Evolutionary conservation across 1,140 invertebrate species (phyloP).

Genomic region (Saccostrea cuccullata): DNA sequence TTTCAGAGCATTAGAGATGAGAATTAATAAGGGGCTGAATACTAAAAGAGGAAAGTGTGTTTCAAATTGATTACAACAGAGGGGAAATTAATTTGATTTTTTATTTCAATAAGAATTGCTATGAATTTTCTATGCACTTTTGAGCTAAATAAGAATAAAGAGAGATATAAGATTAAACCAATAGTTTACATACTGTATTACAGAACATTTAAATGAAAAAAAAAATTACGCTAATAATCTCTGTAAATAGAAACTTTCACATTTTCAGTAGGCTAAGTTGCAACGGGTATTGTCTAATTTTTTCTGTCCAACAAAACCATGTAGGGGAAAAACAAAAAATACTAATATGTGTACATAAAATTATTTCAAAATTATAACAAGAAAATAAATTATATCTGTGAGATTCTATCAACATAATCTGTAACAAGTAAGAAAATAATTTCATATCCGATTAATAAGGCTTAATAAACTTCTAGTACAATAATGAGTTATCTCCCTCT

Average conservation of each 20-base stretch:
- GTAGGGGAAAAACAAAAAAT: not conserved
- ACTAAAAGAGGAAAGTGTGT: too few relatives aligned
- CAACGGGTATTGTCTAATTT: not conserved
- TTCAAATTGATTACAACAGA: too few relatives aligned
- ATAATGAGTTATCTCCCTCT: slow-evolving; percentile 17
- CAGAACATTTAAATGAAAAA: not conserved
- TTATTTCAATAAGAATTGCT: too few relatives aligned
- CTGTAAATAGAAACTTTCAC: not conserved
- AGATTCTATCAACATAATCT: slow-evolving; percentile 18
- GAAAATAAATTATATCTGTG: slow-evolving; percentile 29
- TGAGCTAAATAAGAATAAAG: not conserved
- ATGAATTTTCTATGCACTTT: too few relatives aligned
- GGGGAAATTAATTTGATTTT: too few relatives aligned
- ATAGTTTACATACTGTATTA: not conserved
- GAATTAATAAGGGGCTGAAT: too few relatives aligned
- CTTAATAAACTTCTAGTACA: not conserved
- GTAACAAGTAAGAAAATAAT: not conserved
- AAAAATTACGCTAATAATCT: not conserved
- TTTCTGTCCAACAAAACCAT: not conserved
- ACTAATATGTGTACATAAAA: not conserved
- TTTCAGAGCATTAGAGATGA: too few relatives aligned
- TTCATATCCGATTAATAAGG: not conserved
- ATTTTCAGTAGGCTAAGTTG: not conserved
- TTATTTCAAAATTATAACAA: not conserved
- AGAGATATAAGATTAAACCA: not conserved